Percentiles rank a stretch among this genome's conserved stretches.
phyloP scores from a whole-genome alignment of 2,113 vertebrate genomes.

The Oryzias curvinotus region DNA sequence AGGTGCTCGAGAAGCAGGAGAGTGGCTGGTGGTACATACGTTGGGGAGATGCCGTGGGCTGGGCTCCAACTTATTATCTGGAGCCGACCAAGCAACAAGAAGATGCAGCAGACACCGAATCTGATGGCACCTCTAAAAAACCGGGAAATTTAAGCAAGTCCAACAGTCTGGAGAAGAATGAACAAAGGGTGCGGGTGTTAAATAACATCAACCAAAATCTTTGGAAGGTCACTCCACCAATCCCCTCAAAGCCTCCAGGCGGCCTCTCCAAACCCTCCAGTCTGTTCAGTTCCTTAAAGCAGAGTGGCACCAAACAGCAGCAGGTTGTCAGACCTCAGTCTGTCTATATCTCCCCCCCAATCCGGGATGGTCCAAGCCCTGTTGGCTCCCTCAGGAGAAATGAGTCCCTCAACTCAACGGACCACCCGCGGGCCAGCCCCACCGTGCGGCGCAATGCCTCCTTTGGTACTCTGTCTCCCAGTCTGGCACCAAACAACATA shows the following conservation, averaged over 20 bases:
- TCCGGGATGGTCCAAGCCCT: constrained; percentile 68
- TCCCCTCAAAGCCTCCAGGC: constrained; percentile 94
- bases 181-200: constrained; percentile 91
- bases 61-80: constrained; percentile 94
- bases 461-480: constrained; percentile 82
- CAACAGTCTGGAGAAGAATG: constrained; percentile 95
- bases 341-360: constrained; percentile 86
- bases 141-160: constrained; percentile 87
- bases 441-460: constrained; percentile 90
- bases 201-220: constrained; percentile 92
- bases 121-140: constrained; percentile 78
- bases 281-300: constrained; percentile 79
- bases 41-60: constrained; percentile 88
- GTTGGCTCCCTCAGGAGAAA: constrained; percentile 90
- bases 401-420: constrained; percentile 89
- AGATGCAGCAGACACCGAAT: constrained; percentile 74
- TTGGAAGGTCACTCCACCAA: constrained; percentile 88
- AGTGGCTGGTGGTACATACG: constrained; percentile 97
- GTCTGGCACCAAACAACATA: constrained; percentile 59
- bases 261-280: constrained; percentile 84
- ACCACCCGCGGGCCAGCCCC: constrained; percentile 79
- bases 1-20: constrained; percentile 92
- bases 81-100: constrained; percentile 81
- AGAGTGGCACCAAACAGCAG: constrained; percentile 87
- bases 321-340: constrained; percentile 93